Conservation (phyloP, 2,113 vertebrate genomes). For the Dolichallabes microphthalmus region DNA sequence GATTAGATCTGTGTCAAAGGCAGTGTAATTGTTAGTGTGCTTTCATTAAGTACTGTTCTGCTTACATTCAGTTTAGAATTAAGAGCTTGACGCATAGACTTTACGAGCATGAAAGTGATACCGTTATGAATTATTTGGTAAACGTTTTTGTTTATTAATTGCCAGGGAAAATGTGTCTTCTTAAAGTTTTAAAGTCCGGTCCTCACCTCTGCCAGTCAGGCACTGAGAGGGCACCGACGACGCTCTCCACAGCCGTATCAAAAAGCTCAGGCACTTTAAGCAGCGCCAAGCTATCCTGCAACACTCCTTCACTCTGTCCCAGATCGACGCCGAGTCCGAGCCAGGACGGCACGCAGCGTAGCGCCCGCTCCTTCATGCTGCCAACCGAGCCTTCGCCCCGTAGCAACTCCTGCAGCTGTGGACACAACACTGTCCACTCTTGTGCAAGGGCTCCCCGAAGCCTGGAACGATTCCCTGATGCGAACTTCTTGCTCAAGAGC, state of each 20-base stretch:
- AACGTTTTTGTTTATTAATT: too few species aligned
- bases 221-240: constrained; percentile 90
- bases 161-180: neutral
- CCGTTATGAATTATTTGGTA: too few species aligned
- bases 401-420: constrained; percentile 87
- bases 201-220: constrained; percentile 90
- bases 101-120: too few species aligned
- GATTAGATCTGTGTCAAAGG: neutral
- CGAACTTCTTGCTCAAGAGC: constrained; percentile 89
- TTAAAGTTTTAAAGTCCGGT: neutral
- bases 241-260: constrained; percentile 89
- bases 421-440: constrained; percentile 85
- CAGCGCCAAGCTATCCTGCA: constrained; percentile 84
- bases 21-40: neutral
- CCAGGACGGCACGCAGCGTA: constrained; percentile 94
- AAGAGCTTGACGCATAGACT: neutral
- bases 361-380: constrained; percentile 79
- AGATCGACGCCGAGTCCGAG: constrained; percentile 85
- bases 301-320: constrained; percentile 85
- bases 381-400: constrained; percentile 81
- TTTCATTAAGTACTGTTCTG: too few species aligned
- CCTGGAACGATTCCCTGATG: constrained; percentile 81
- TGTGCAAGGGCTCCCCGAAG: constrained; percentile 82
- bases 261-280: constrained; percentile 89
- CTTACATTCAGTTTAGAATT: too few species aligned